These are phyloP conservation scores for Ophiodon elongatus DNA, from an alignment of 2,113 vertebrate species.

Conservation along the genomic window DNA sequence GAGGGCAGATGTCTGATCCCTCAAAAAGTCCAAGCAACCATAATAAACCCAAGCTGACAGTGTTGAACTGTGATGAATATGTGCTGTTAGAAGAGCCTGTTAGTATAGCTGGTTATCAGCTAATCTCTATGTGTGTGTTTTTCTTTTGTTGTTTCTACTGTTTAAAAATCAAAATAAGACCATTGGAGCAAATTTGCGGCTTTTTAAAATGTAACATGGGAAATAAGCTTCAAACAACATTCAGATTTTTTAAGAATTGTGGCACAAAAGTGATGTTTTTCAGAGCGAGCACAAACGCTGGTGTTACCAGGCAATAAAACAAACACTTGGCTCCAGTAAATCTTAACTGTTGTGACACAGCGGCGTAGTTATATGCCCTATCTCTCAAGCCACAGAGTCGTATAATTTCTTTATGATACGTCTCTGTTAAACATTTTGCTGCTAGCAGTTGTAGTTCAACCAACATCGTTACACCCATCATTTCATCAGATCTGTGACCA, in stretches of 20 bases:
- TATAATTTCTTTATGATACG: background rate
- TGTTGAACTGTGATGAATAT: constrained; percentile 46
- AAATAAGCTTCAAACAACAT: background rate
- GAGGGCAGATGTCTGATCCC: constrained; percentile 63
- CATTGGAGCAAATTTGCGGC: background rate
- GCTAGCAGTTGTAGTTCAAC: background rate
- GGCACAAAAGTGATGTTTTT: background rate
- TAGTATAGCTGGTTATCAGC: constrained; percentile 12
- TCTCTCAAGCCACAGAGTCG: background rate
- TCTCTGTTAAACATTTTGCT: background rate
- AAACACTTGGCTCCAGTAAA: constrained; percentile 7
- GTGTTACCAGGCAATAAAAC: constrained; percentile 1
- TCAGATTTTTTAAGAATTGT: background rate
- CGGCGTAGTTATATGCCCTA: background rate
- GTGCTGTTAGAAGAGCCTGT: constrained; percentile 6
- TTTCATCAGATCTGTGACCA: background rate
- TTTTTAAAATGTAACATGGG: background rate
- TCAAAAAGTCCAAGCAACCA: constrained; percentile 46
- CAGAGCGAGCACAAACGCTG: background rate
- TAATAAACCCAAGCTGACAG: constrained; percentile 58
- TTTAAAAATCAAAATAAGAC: background rate
- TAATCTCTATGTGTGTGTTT: background rate
- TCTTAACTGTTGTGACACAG: constrained; percentile 6
- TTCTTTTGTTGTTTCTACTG: background rate
- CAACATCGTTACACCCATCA: background rate